Base-by-base conservation (phyloP, 1,140 invertebrate species). In the Drosophila serrata region DNA sequence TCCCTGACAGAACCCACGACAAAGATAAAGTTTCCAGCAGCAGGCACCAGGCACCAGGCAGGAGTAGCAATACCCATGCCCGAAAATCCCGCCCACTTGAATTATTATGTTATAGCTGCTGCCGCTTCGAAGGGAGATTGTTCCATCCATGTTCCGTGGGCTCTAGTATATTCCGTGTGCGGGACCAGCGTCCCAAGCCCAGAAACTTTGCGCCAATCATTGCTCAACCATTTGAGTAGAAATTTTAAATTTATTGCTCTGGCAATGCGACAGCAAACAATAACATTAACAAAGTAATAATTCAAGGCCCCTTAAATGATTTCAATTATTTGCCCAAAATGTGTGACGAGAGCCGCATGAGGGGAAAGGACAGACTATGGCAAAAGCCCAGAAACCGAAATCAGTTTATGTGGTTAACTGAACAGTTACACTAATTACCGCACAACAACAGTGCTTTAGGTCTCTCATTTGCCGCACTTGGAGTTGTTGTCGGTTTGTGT, bases 391-490 rank as follows among this genome's bases (percentile, higher is more conserved):
- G 70, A 81, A 79, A 62, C 79, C 75, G 40, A 82, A 86, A 88
- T 86, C 84, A 87, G 82, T 82, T 88, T 87, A 65, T 88, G 84
- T 70, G 82, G 84, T 73, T 76, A 79, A 64, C 46, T 70, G 49
- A 74, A 72, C 63, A 76, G 70, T 79, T 88, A 57, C 51, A 82
- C 79, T 82, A 88, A 86, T 86, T 88, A 88, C 79, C 80, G 67
- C 69, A 76, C 82, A 82, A 62, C 74, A 70, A 75, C 53, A 53
- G 53, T 56, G 63, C 65, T 55, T 67, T 55, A 62, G 74, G 45
- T 57, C 45, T 80, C 43, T 58, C 53, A 63, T 40, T 45, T 48
- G 51, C 43, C 51, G 35, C 24, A 35, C 24, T 37, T 51, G 6
- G 19, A 48, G 45, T 57, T 75, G 46, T 51, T 57, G 68, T 79